phyloP scores from a whole-genome alignment of 2,888 invertebrate species.

The Aporophyla lueneburgensis region DNA sequence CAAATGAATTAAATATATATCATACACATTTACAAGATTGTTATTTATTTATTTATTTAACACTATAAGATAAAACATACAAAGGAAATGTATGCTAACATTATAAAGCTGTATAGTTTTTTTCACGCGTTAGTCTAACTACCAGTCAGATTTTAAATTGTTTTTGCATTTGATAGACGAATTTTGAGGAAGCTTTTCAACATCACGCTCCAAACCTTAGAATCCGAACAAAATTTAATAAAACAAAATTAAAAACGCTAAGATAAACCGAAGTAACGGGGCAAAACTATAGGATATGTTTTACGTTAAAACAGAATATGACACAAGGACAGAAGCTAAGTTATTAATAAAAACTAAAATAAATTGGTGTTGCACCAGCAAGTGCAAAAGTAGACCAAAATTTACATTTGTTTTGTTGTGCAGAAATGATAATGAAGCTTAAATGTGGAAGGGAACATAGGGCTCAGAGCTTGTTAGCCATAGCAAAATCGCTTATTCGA shows the following conservation, averaged over 20 bases:
- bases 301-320: too few species aligned
- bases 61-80: background rate
- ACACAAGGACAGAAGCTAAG: too few species aligned
- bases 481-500: background rate
- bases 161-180: background rate
- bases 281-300: too few species aligned
- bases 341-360: conserved; percentile 21
- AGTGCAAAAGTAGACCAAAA: conserved; percentile 26
- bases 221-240: background rate
- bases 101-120: background rate
- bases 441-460: too few species aligned
- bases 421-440: conserved; percentile 4
- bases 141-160: background rate
- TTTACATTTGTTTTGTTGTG: conserved; percentile 22
- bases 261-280: too few species aligned
- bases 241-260: background rate
- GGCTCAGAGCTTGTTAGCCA: background rate
- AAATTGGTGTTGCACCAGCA: background rate
- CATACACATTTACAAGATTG: background rate
- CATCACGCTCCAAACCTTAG: background rate
- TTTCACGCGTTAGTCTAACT: background rate
- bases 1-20: conserved; percentile 38
- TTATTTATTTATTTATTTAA: background rate
- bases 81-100: background rate
- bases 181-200: background rate